These are phyloP conservation scores for Cryptomyrus ogoouensis DNA, from an alignment of 2,113 vertebrate genomes.

Conservation along the genomic window DNA sequence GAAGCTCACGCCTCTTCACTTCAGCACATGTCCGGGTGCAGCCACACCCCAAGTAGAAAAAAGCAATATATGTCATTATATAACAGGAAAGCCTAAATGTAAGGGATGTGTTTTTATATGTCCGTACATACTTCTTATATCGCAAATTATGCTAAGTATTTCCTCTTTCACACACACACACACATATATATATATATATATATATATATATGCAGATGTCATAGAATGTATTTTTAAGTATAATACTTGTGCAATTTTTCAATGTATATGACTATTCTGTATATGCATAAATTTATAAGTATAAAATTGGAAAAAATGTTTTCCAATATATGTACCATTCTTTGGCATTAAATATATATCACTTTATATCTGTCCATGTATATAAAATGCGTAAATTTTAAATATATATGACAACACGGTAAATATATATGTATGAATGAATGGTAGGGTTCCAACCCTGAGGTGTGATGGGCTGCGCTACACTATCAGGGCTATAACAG, in stretches of 20 bases:
- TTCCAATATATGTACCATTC: constrained; percentile 15
- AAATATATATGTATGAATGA: neutral
- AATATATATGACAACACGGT: neutral
- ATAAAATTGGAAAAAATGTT: neutral
- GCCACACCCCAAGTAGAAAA: neutral
- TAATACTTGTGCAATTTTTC: constrained; percentile 3
- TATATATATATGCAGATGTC: constrained; percentile 11
- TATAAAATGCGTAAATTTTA: neutral
- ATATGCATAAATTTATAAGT: constrained; percentile 6
- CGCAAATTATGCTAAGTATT: neutral
- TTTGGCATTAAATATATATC: constrained; percentile 6
- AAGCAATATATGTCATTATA: constrained; percentile 15
- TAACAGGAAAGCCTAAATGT: constrained; percentile 6
- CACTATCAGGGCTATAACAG: neutral
- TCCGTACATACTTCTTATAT: neutral
- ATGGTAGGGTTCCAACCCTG: neutral
- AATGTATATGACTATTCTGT: constrained; percentile 11
- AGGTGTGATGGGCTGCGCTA: neutral
- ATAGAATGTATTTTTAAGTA: constrained; percentile 9
- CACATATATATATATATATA: neutral
- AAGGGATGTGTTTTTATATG: neutral
- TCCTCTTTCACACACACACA: neutral
- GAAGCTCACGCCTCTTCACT: neutral
- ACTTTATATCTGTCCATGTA: neutral
- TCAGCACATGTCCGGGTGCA: neutral